Conservation (phyloP, 2,888 invertebrate species). For the Drosophila picticornis region DNA sequence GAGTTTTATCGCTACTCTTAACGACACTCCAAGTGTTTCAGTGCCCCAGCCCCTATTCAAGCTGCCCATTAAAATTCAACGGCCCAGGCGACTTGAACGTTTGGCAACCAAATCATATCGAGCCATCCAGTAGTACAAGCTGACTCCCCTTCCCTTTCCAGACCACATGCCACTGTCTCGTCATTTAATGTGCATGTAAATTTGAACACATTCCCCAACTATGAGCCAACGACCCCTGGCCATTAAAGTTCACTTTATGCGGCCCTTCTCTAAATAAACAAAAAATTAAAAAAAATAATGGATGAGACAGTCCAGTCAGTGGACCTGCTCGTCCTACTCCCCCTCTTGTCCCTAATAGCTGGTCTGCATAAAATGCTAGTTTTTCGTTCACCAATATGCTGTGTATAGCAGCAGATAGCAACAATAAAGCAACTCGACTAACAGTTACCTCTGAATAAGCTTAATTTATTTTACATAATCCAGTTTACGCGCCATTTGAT, state of each 20-base stretch:
- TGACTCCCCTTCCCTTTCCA: not conserved
- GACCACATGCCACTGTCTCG: conserved; percentile 23
- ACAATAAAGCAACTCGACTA: not conserved
- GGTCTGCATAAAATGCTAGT: conserved; percentile 76
- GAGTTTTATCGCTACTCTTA: conserved; percentile 77
- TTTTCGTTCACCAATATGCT: conserved; percentile 64
- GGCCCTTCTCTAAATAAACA: conserved; percentile 28
- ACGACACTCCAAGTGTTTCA: conserved; percentile 72
- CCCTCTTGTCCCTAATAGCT: conserved; percentile 54
- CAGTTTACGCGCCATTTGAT: not conserved
- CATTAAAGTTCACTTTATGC: conserved; percentile 77
- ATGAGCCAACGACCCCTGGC: conserved; percentile 53
- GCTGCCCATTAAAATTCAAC: conserved; percentile 48
- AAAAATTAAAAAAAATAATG: conserved; percentile 5
- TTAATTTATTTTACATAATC: not conserved
- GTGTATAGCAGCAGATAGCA: conserved; percentile 27
- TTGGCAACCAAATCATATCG: conserved; percentile 58
- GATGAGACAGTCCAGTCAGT: conserved; percentile 15
- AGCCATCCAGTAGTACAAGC: conserved; percentile 18
- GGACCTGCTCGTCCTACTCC: conserved; percentile 1
- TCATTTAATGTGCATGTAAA: conserved; percentile 78
- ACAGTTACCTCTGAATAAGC: conserved; percentile 11
- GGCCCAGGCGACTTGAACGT: conserved; percentile 46
- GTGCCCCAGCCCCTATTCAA: conserved; percentile 7
- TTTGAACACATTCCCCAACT: conserved; percentile 50